Evolutionary conservation across 2,888 invertebrate genomes (phyloP).

Genomic region (Caenorhabditis sp.): DNA sequence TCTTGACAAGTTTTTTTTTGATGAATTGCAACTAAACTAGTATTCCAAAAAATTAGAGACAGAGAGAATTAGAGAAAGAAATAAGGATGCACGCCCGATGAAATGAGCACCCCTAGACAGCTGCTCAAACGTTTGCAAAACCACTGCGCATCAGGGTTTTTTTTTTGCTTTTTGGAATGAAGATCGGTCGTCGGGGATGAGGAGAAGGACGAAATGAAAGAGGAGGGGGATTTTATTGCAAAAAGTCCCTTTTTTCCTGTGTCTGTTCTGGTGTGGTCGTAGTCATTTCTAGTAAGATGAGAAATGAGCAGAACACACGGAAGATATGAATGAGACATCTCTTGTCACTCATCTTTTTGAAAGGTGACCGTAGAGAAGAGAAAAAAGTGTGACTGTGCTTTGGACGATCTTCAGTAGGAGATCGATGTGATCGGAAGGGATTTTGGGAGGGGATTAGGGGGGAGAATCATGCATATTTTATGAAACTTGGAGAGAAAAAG

Average conservation of each 20-base stretch:
- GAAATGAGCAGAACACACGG: slow-evolving; percentile 4
- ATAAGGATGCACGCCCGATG: slow-evolving; percentile 35
- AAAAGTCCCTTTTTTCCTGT: slow-evolving; percentile 17
- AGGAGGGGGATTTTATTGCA: slow-evolving; percentile 37
- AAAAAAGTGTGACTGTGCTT: slow-evolving; percentile 24
- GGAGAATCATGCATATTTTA: slow-evolving; percentile 17
- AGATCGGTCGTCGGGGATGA: background rate
- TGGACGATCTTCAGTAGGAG: background rate
- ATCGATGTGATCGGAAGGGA: slow-evolving; percentile 1
- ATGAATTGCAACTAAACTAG: slow-evolving; percentile 28
- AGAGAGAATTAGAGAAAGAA: slow-evolving; percentile 31
- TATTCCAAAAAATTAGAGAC: slow-evolving; percentile 13
- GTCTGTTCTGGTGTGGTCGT: slow-evolving; percentile 21
- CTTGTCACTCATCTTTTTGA: slow-evolving; percentile 16
- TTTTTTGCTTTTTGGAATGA: slow-evolving; percentile 15
- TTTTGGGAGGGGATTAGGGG: background rate
- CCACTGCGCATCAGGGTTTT: slow-evolving; percentile 13
- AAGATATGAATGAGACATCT: slow-evolving; percentile 1
- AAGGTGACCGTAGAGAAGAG: background rate
- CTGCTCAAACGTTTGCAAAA: slow-evolving; percentile 57
- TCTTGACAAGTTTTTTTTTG: slow-evolving; percentile 30
- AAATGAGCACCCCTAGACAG: slow-evolving; percentile 46
- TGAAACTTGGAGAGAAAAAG: background rate
- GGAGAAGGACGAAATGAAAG: slow-evolving; percentile 19
- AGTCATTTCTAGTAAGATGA: background rate